A percentile compares a stretch with the other conserved stretches of the same genome.
These are phyloP conservation scores for Neocrepidodera transversa DNA, from an alignment of 2,888 invertebrate species.

Conservation along the genomic window DNA sequence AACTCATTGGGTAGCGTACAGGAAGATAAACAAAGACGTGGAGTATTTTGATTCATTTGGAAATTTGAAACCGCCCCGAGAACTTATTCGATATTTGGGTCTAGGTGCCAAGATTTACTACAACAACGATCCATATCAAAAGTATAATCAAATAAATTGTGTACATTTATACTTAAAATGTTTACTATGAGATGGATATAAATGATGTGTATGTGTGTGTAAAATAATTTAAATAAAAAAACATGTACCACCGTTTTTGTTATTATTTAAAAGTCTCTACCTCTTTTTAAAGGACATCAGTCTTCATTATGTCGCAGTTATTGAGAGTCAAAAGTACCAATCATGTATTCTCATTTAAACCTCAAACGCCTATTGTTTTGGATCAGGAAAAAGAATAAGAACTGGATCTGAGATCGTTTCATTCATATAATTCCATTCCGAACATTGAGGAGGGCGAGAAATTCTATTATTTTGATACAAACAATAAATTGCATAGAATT, in stretches of 20 bases:
- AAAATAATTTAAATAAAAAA: too few relatives aligned
- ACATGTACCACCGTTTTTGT: too few relatives aligned
- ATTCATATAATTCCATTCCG: constrained; percentile 40
- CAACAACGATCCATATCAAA: constrained; percentile 2
- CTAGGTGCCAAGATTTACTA: constrained; percentile 1
- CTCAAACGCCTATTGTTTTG: constrained; percentile 5
- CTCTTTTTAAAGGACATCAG: neutral
- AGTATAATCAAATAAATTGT: neutral
- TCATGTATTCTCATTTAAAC: too few relatives aligned
- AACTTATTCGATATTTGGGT: constrained; percentile 34
- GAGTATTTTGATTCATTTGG: constrained; percentile 37
- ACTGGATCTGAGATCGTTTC: constrained; percentile 1
- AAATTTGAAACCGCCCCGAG: constrained; percentile 32
- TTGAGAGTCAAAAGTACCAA: too few relatives aligned
- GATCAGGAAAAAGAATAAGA: constrained; percentile 4
- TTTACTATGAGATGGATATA: neutral
- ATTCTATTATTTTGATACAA: constrained; percentile 35
- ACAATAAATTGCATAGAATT: constrained; percentile 50
- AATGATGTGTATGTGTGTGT: too few relatives aligned
- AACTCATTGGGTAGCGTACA: constrained; percentile 28
- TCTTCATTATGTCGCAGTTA: too few relatives aligned
- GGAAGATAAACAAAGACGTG: constrained; percentile 25
- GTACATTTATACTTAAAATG: neutral
- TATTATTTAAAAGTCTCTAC: too few relatives aligned
- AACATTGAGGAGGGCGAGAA: constrained; percentile 45